Evolutionary conservation across 2,888 invertebrate species (phyloP).

Genomic region (Watsonalla cultraria): DNA sequence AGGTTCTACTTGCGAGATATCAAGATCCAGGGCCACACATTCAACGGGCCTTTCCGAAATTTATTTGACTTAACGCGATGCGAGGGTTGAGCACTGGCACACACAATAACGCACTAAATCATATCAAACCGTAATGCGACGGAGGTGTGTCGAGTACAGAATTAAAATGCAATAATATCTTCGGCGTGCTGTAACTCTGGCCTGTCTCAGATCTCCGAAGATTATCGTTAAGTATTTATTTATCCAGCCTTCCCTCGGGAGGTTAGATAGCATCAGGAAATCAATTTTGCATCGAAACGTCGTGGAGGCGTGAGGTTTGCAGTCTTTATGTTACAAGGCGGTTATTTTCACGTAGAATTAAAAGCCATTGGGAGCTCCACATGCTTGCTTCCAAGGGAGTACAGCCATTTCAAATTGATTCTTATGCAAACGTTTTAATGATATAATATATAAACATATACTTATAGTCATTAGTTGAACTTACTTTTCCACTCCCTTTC

Average conservation of each 20-base stretch:
- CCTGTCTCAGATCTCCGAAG: constrained; percentile 68
- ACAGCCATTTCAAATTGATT: not conserved
- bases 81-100: constrained; percentile 31
- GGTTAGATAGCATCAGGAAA: constrained; percentile 73
- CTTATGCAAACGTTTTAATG: no score
- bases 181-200: constrained; percentile 62
- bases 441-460: no score
- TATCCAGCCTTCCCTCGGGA: constrained; percentile 71
- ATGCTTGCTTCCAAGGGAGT: not conserved
- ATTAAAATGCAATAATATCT: constrained; percentile 77
- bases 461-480: no score
- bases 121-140: constrained; percentile 64
- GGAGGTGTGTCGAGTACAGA: constrained; percentile 63
- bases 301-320: constrained; percentile 68
- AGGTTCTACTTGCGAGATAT: constrained; percentile 45
- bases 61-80: constrained; percentile 48
- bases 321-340: constrained; percentile 59
- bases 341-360: constrained; percentile 39
- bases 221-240: constrained; percentile 77
- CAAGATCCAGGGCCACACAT: constrained; percentile 51
- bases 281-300: constrained; percentile 73
- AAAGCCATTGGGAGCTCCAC: constrained; percentile 29
- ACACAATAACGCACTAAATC: constrained; percentile 71
- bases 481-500: no score
- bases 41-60: constrained; percentile 43